These are phyloP conservation scores for Lates japonicus DNA, from an alignment of 2,797 vertebrate species.

Conservation along the genomic window DNA sequence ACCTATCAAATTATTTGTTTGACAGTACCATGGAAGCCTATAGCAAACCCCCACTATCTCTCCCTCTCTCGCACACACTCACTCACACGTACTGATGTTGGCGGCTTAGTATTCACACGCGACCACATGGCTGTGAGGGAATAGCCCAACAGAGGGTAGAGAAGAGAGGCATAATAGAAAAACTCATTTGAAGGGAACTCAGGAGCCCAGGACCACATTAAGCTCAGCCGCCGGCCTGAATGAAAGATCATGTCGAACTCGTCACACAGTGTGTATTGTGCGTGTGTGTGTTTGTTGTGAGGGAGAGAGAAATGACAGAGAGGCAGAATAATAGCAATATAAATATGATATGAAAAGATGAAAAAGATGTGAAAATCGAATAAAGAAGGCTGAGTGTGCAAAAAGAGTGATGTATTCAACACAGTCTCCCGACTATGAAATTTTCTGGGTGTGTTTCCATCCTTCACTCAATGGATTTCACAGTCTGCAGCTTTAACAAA, in stretches of 20 bases:
- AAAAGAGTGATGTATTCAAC: constrained; percentile 47
- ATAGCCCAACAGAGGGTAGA: constrained; percentile 61
- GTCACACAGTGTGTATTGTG: constrained; percentile 24
- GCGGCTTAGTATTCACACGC: constrained; percentile 61
- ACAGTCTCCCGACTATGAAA: constrained; percentile 23
- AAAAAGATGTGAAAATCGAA: constrained; percentile 49
- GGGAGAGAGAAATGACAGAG: constrained; percentile 4
- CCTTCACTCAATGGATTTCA: constrained; percentile 45
- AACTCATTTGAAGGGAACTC: constrained; percentile 73
- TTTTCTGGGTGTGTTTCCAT: constrained; percentile 36
- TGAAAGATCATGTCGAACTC: constrained; percentile 68
- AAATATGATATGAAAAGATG: constrained; percentile 57
- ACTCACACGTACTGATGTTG: constrained; percentile 10
- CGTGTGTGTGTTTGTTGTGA: constrained; percentile 8
- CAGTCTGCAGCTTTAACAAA: constrained; percentile 21
- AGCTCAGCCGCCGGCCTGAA: constrained; percentile 63
- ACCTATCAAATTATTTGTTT: constrained; percentile 38
- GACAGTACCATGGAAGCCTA: constrained; percentile 27
- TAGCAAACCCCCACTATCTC: not conserved
- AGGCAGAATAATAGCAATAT: constrained; percentile 35
- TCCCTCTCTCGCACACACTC: constrained; percentile 5
- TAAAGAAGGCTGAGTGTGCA: constrained; percentile 54
- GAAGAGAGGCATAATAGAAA: constrained; percentile 71
- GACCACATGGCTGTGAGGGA: constrained; percentile 51
- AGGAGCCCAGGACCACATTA: constrained; percentile 66